phyloP scores from a whole-genome alignment of 2,797 vertebrate genomes.

The Pygocentrus nattereri region DNA sequence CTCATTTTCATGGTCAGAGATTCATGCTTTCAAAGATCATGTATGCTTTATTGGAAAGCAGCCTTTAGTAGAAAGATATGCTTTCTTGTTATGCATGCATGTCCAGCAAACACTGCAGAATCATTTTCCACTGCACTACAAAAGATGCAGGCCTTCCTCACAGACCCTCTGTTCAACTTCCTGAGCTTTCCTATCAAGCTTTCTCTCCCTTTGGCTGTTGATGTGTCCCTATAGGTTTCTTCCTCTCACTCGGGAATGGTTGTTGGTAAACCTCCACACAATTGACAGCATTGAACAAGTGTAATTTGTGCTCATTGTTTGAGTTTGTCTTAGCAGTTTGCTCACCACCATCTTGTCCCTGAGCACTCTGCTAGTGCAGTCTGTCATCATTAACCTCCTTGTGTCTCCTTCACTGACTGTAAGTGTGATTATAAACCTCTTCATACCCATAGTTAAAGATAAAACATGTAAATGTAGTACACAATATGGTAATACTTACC shows the following conservation, averaged over 20 bases:
- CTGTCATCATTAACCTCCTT: constrained; percentile 7
- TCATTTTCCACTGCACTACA: neutral
- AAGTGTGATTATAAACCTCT: constrained; percentile 18
- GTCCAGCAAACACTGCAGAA: neutral
- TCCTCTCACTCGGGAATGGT: neutral
- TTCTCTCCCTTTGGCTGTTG: constrained; percentile 22
- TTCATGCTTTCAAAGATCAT: neutral
- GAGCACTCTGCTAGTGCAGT: constrained; percentile 4
- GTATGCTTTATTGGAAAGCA: neutral
- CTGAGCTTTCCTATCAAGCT: constrained; percentile 5
- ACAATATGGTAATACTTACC: neutral
- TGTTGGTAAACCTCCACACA: constrained; percentile 20
- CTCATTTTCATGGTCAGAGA: constrained; percentile 19
- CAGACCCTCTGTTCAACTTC: constrained; percentile 1
- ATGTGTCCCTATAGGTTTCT: constrained; percentile 5
- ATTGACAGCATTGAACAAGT: constrained; percentile 17
- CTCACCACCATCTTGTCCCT: constrained; percentile 1
- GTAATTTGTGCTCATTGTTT: constrained; percentile 29
- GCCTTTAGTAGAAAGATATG: neutral
- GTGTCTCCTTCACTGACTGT: neutral
- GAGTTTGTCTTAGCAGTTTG: constrained; percentile 4
- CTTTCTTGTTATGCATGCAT: neutral
- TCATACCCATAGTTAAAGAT: neutral
- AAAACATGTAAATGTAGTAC: neutral
- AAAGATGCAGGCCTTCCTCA: neutral